These are phyloP conservation scores for Labeo catla DNA, from an alignment of 2,113 vertebrate genomes.

Conservation along the genomic window DNA sequence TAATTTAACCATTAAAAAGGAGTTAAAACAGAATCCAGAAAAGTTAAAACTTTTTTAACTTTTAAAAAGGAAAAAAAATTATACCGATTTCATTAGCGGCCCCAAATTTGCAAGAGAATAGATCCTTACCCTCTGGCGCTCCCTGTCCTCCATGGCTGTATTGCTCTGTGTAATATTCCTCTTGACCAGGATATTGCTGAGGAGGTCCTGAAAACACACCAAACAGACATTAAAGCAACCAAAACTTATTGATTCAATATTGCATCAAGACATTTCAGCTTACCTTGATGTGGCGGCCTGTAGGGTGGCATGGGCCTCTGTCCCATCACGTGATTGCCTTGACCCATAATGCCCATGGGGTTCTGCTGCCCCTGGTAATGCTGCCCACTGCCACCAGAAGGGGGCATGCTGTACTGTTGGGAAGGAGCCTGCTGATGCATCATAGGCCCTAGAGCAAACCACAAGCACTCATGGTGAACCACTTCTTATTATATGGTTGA, in stretches of 20 bases:
- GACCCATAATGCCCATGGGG: slow-evolving; percentile 96
- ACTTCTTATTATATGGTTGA: not conserved
- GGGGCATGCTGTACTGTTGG: slow-evolving; percentile 97
- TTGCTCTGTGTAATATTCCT: slow-evolving; percentile 99
- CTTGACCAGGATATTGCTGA: slow-evolving; percentile 99
- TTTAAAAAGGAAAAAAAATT: no score
- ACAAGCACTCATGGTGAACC: not conserved
- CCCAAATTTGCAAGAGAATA: no score
- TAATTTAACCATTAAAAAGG: no score
- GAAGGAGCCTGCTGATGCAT: slow-evolving; percentile 97
- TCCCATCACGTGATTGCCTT: slow-evolving; percentile 96
- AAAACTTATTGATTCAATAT: not conserved
- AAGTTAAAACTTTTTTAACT: no score
- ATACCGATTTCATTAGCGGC: no score
- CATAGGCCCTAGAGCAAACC: slow-evolving; percentile 85
- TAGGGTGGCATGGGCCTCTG: slow-evolving; percentile 98
- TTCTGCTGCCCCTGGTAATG: slow-evolving; percentile 98
- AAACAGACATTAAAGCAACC: slow-evolving; percentile 50
- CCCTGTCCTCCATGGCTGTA: slow-evolving; percentile 99
- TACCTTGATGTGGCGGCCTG: slow-evolving; percentile 97
- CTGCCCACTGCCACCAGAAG: slow-evolving; percentile 85
- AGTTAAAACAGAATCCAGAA: no score
- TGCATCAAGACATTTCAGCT: not conserved
- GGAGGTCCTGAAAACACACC: slow-evolving; percentile 88
- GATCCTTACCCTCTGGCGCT: slow-evolving; percentile 88